These are phyloP conservation scores for Lemur catta DNA, from an alignment of 2,797 vertebrate genomes.

Conservation along the genomic window DNA sequence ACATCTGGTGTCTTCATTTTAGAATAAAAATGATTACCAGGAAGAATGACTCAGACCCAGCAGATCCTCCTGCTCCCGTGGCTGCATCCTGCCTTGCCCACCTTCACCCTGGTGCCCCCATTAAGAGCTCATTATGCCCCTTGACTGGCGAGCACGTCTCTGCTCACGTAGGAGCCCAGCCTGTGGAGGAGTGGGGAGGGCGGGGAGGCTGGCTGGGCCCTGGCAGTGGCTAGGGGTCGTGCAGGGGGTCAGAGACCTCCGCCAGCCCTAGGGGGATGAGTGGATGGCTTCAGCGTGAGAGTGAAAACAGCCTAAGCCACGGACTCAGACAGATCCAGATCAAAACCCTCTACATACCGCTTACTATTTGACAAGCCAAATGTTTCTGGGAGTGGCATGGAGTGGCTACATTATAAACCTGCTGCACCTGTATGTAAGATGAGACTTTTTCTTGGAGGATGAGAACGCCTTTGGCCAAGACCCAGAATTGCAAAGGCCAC, in stretches of 20 bases:
- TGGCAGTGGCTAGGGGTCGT: background rate
- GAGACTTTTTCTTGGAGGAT: background rate
- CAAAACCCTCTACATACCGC: background rate
- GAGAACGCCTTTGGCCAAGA: background rate
- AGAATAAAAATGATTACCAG: conserved; percentile 37
- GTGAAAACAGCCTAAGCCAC: background rate
- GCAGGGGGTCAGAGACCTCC: background rate
- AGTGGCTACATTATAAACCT: background rate
- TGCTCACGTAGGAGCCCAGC: background rate
- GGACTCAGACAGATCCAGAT: background rate
- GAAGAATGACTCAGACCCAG: conserved; percentile 8
- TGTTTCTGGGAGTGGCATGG: background rate
- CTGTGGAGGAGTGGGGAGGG: background rate
- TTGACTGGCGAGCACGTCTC: background rate
- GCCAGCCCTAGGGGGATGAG: background rate
- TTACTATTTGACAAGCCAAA: background rate
- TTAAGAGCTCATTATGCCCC: background rate
- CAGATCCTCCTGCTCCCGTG: background rate
- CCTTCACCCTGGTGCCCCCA: background rate
- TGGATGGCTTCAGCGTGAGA: background rate
- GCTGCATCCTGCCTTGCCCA: background rate
- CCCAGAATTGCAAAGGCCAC: background rate
- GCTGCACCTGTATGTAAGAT: background rate
- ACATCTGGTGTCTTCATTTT: background rate
- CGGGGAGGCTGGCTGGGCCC: background rate